Evolutionary conservation across 2,113 vertebrate genomes (phyloP), one percentile per base, ranked within the genome.

Genomic region (Labeo catla): DNA sequence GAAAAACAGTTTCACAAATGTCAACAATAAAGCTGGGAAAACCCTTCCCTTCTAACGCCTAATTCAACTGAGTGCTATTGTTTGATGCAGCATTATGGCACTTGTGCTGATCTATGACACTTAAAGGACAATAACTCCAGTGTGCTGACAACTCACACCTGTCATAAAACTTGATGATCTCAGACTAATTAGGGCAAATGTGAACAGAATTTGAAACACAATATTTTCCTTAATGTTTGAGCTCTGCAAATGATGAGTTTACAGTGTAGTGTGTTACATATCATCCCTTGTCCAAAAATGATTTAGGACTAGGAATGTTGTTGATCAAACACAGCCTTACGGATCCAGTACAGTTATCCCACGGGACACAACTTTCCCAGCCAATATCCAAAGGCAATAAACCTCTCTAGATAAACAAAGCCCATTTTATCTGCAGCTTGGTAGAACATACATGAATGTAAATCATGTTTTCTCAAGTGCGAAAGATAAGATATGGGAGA

Each of bases 401-500:
- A 86, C 70, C 74, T 86, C 63, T 79, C 73, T 84, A 72, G 57
- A 73, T 87, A 90, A 90, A 88, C 89, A 90, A 87, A 86, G 59
- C 63, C 86, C 45, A 57, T 84, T 87, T 86, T 88, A 88, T 88
- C 81, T 86, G 19, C 57, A n/a, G 59, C 57, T 81, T 76, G 47
- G 61, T 73, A 78, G 81, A 86, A 82, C 79, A 77, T 82, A 87
- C 8, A 23, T 52, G 50, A 66, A 76, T 59, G 65, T 89, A 86
- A 89, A 86, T 91, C 87, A 86, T 84, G 83, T 91, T 88, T 88
- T 90, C 85, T 79, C 78, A 81, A 88, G 80, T 49, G 45, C 3
- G 43, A 77, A 45, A 89, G 90, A 91, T 90, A 91, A 91, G 86
- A 89, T 83, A 88, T 6, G 23, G 12, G 61, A 57, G 65, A 49